A percentile compares a stretch with the other conserved stretches of the same genome.
phyloP scores from a whole-genome alignment of 2,797 vertebrate species.

The Parambassis ranga region DNA sequence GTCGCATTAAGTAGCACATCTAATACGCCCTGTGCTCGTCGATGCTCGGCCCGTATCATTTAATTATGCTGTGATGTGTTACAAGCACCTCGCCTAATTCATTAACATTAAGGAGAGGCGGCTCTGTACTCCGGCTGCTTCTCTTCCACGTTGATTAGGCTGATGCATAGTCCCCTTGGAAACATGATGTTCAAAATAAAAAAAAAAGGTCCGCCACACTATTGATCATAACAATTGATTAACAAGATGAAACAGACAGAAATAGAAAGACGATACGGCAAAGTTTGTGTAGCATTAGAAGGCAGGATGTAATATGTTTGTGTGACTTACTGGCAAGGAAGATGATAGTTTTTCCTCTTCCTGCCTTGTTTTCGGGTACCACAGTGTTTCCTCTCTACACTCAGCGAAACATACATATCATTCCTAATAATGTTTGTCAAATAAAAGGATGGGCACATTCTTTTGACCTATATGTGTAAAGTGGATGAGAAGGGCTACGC shows the following conservation, averaged over 20 bases:
- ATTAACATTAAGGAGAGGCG: constrained; percentile 48
- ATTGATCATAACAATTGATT: constrained; percentile 51
- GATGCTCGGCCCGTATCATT: constrained; percentile 67
- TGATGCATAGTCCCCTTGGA: constrained; percentile 39
- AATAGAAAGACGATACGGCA: constrained; percentile 26
- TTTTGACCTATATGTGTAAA: no score
- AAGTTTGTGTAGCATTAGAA: constrained; percentile 6
- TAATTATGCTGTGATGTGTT: constrained; percentile 71
- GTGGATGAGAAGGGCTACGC: no score
- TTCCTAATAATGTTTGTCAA: no score
- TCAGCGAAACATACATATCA: constrained; percentile 5
- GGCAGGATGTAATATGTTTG: constrained; percentile 2
- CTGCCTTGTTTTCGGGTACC: background rate
- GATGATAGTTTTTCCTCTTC: background rate
- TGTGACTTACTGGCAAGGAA: constrained; percentile 4
- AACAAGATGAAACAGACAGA: constrained; percentile 25
- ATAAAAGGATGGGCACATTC: no score
- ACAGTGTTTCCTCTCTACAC: constrained; percentile 8
- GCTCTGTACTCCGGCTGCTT: constrained; percentile 15
- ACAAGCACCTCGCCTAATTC: constrained; percentile 50
- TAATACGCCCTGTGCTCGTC: constrained; percentile 64
- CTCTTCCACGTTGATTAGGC: constrained; percentile 25
- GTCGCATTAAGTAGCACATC: constrained; percentile 75
- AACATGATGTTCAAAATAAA: constrained; percentile 59
- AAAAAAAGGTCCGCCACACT: constrained; percentile 20